These are phyloP conservation scores for Didymodactylos carnosus DNA, from an alignment of 2,888 invertebrate species.

Conservation along the genomic window DNA sequence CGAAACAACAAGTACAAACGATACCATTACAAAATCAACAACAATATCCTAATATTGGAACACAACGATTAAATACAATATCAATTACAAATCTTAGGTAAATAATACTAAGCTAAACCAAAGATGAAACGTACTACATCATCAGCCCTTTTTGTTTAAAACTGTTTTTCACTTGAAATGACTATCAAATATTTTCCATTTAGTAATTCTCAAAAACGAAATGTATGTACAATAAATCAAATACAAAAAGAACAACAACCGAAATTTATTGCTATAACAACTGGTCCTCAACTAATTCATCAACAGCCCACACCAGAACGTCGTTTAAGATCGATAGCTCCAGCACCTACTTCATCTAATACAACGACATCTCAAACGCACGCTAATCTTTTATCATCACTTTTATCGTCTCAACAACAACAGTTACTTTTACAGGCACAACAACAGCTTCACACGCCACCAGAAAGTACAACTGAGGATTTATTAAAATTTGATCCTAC, in stretches of 20 bases:
- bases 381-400: not conserved
- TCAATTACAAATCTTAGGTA: not conserved
- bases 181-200: not conserved
- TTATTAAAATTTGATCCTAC: not conserved
- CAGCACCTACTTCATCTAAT: not conserved
- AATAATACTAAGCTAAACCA: too few relatives aligned
- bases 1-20: not conserved
- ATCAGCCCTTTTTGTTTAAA: too few relatives aligned
- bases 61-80: not conserved
- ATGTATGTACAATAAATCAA: too few relatives aligned
- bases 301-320: not conserved
- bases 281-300: not conserved
- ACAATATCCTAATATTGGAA: too few relatives aligned
- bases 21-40: too few relatives aligned
- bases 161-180: too few relatives aligned
- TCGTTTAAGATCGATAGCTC: not conserved
- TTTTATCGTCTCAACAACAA: not conserved
- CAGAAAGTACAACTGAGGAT: not conserved
- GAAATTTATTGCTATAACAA: not conserved
- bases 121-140: too few relatives aligned
- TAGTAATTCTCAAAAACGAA: not conserved
- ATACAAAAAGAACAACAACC: not conserved
- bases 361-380: not conserved
- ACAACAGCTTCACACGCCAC: not conserved
- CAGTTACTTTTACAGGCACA: not conserved